phyloP scores from a whole-genome alignment of 2,888 invertebrate species.

The Acrobeloides nanus region DNA sequence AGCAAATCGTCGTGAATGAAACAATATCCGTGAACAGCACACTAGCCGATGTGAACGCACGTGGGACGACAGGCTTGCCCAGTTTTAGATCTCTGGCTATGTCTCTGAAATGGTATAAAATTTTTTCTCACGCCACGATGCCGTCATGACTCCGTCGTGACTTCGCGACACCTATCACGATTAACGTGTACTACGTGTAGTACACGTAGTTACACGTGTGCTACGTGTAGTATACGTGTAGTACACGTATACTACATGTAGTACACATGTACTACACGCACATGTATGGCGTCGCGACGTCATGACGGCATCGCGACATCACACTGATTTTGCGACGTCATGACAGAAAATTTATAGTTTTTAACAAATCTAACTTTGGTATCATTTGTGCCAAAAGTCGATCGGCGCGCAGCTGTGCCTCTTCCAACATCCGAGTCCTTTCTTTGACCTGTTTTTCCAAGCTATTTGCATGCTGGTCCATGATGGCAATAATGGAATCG shows the following conservation, averaged over 20 bases:
- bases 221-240: too few relatives aligned
- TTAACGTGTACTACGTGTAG: too few relatives aligned
- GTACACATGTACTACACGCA: too few relatives aligned
- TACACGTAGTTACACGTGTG: too few relatives aligned
- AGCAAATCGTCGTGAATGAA: slow-evolving; percentile 11
- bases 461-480: slow-evolving; percentile 25
- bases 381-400: slow-evolving; percentile 22
- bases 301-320: too few relatives aligned
- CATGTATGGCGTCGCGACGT: too few relatives aligned
- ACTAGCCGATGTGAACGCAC: slow-evolving; percentile 6
- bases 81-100: slow-evolving; percentile 19
- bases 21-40: slow-evolving; percentile 18
- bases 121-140: too few relatives aligned
- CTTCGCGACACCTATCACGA: background rate
- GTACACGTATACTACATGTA: too few relatives aligned
- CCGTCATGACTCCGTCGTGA: too few relatives aligned
- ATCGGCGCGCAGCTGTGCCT: slow-evolving; percentile 22
- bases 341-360: too few relatives aligned
- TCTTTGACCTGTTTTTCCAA: slow-evolving; percentile 22
- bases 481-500: slow-evolving; percentile 27
- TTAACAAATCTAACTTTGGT: slow-evolving; percentile 16
- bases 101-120: slow-evolving; percentile 19
- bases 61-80: slow-evolving; percentile 14
- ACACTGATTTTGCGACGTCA: too few relatives aligned
- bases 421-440: slow-evolving; percentile 18